These are phyloP conservation scores for Aratinga solstitialis DNA, from an alignment of 2,797 vertebrate genomes.

Conservation along the genomic window DNA sequence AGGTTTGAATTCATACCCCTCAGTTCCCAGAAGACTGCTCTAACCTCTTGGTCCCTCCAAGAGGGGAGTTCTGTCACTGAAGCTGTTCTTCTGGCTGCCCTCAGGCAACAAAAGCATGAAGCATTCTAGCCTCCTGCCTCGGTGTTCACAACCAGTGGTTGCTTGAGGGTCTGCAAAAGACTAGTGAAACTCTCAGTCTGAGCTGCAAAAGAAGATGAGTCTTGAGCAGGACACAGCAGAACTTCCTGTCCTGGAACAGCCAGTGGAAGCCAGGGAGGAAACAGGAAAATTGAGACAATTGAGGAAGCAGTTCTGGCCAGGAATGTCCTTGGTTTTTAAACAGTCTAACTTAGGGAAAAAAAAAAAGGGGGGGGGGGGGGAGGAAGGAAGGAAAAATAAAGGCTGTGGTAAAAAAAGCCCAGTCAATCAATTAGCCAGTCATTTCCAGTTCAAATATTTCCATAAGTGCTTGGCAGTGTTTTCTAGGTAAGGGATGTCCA, in stretches of 20 bases:
- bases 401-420: background rate
- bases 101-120: background rate
- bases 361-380: background rate
- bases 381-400: background rate
- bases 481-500: slow-evolving; percentile 8
- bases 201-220: background rate
- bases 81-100: background rate
- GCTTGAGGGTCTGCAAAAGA: background rate
- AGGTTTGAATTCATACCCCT: background rate
- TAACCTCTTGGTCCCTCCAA: background rate
- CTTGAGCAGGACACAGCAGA: background rate
- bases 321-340: slow-evolving; percentile 17
- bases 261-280: background rate
- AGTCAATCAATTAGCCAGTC: slow-evolving; percentile 29
- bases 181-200: background rate
- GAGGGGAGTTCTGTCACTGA: background rate
- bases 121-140: background rate
- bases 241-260: background rate
- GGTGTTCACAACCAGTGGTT: background rate
- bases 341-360: background rate
- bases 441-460: slow-evolving; percentile 55
- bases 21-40: background rate
- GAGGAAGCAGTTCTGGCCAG: background rate
- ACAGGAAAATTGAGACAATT: background rate
- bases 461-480: slow-evolving; percentile 26